These are phyloP conservation scores for Centrocercus urophasianus DNA, from an alignment of 2,113 vertebrate genomes.

Conservation along the genomic window DNA sequence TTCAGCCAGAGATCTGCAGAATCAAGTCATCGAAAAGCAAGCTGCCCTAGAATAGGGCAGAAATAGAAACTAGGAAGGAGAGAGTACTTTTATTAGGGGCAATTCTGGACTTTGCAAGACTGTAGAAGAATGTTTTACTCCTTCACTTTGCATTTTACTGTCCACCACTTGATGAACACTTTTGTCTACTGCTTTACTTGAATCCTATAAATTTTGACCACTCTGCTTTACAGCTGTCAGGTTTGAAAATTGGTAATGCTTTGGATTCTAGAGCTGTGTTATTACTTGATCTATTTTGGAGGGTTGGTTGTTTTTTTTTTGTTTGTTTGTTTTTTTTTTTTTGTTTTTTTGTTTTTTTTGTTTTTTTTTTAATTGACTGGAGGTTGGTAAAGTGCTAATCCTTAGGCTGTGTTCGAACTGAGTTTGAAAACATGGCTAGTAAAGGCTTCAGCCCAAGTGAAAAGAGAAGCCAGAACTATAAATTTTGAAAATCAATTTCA, in stretches of 20 bases:
- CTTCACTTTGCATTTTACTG: not conserved
- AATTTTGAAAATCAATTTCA: not conserved
- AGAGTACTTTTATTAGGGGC: not conserved
- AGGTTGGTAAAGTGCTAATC: not conserved
- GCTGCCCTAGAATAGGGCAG: not conserved
- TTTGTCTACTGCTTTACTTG: not conserved
- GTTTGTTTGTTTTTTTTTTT: no score
- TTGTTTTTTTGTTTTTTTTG: no score
- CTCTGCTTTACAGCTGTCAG: not conserved
- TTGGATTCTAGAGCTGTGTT: not conserved
- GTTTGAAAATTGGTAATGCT: not conserved
- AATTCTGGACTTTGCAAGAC: not conserved
- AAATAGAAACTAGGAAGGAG: not conserved
- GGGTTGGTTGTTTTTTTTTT: not conserved
- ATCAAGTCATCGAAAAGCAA: not conserved
- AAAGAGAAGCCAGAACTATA: not conserved
- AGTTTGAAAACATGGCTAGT: not conserved
- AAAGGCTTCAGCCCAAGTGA: not conserved
- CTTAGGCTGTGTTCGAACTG: rapidly evolving
- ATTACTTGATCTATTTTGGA: rapidly evolving
- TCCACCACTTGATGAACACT: not conserved
- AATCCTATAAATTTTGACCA: not conserved
- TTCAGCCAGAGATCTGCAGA: not conserved
- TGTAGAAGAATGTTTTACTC: rapidly evolving
- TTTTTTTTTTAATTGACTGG: not conserved